Evolutionary conservation across 2,113 vertebrate genomes (phyloP).

Genomic region (Lutjanus erythropterus): DNA sequence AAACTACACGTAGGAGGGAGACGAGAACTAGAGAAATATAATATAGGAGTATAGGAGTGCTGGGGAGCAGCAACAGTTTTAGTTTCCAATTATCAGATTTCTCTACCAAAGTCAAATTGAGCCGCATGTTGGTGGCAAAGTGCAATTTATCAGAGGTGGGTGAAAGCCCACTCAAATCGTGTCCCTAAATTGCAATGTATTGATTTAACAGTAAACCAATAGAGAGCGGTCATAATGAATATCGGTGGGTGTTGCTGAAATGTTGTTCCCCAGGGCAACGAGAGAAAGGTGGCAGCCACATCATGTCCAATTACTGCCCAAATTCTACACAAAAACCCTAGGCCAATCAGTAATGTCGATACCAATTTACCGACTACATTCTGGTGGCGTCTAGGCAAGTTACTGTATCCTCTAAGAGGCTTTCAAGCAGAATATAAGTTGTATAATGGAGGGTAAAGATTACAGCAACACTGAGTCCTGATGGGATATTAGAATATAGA

Average conservation of each 20-base stretch:
- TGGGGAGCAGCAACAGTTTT: slow-evolving; percentile 13
- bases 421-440: slow-evolving; percentile 31
- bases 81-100: slow-evolving; percentile 57
- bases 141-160: slow-evolving; percentile 57
- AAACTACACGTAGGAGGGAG: slow-evolving; percentile 1
- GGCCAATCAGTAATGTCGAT: slow-evolving; percentile 55
- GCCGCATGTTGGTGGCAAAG: slow-evolving; percentile 16
- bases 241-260: slow-evolving; percentile 68
- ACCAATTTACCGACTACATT: slow-evolving; percentile 47
- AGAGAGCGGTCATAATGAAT: slow-evolving; percentile 69
- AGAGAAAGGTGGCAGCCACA: slow-evolving; percentile 57
- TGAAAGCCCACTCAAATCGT: slow-evolving; percentile 55
- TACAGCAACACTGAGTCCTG: neutral
- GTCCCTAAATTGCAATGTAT: slow-evolving; percentile 72
- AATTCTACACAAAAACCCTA: slow-evolving; percentile 45
- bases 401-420: slow-evolving; percentile 26
- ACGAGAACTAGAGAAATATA: neutral
- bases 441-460: slow-evolving; percentile 14
- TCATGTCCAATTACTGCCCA: slow-evolving; percentile 66
- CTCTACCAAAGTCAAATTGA: slow-evolving; percentile 46
- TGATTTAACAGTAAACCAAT: slow-evolving; percentile 72
- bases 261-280: slow-evolving; percentile 59
- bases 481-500: neutral
- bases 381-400: neutral
- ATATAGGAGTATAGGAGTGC: neutral